Conservation (phyloP, 2,113 vertebrate genomes). For the Sterna hirundo region DNA sequence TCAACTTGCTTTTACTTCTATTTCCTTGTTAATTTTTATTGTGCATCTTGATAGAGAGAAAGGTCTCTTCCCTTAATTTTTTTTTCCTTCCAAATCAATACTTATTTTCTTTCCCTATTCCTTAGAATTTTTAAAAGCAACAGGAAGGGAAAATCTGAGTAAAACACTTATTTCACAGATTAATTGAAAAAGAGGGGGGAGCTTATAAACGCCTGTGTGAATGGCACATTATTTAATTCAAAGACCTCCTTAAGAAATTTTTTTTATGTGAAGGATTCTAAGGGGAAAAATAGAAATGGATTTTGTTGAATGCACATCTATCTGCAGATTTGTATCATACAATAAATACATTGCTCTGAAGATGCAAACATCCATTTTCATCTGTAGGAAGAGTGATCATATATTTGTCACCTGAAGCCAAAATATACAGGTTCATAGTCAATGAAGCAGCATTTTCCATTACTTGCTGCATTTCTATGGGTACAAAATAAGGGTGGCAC, state of each 20-base stretch:
- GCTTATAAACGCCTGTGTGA: neutral
- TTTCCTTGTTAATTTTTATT: neutral
- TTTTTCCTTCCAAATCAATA: neutral
- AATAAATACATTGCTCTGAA: neutral
- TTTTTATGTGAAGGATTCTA: neutral
- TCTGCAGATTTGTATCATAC: neutral
- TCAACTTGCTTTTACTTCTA: neutral
- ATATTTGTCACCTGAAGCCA: neutral
- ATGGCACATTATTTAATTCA: neutral
- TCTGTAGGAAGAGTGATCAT: neutral
- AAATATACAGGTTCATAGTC: neutral
- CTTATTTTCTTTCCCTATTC: neutral
- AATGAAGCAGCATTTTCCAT: neutral
- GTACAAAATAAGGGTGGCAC: neutral
- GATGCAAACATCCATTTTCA: constrained; percentile 3
- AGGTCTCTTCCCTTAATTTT: neutral
- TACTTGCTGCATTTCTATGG: neutral
- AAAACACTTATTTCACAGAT: neutral
- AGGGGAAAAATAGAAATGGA: neutral
- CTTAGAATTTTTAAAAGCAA: neutral
- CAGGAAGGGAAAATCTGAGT: neutral
- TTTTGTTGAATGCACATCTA: constrained; percentile 16
- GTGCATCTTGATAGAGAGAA: neutral
- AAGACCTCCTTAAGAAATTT: neutral
- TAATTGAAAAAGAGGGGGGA: neutral